phyloP scores from a whole-genome alignment of 2,113 vertebrate genomes.

The Calypte anna region DNA sequence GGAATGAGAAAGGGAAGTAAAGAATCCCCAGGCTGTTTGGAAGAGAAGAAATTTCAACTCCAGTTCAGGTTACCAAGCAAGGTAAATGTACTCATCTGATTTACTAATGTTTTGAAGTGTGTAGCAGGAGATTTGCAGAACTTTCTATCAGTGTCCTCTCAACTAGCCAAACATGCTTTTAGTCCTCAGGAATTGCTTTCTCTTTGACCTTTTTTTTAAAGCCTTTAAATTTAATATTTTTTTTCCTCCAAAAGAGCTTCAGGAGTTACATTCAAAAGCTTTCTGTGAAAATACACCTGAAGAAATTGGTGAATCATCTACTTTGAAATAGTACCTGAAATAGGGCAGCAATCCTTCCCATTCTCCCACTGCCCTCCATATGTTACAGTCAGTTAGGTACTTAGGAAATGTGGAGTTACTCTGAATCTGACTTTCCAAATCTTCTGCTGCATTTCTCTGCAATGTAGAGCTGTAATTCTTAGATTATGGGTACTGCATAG shows the following conservation, averaged over 20 bases:
- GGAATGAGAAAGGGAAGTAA: background rate
- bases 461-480: background rate
- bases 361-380: background rate
- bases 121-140: background rate
- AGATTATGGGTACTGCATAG: background rate
- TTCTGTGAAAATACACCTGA: background rate
- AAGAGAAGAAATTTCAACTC: background rate
- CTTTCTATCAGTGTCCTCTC: background rate
- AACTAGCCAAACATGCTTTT: background rate
- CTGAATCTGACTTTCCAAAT: background rate
- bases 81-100: background rate
- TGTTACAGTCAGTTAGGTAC: background rate
- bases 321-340: background rate
- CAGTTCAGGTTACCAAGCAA: background rate
- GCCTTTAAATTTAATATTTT: rapidly evolving
- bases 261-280: background rate
- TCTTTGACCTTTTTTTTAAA: background rate
- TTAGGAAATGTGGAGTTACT: background rate
- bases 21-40: background rate
- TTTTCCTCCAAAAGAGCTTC: background rate
- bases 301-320: background rate
- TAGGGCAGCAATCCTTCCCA: background rate
- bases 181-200: background rate
- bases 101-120: background rate
- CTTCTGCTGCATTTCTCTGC: conserved; percentile 4